These are phyloP conservation scores for Aporophyla lueneburgensis DNA, from an alignment of 2,888 invertebrate genomes.

Conservation along the genomic window DNA sequence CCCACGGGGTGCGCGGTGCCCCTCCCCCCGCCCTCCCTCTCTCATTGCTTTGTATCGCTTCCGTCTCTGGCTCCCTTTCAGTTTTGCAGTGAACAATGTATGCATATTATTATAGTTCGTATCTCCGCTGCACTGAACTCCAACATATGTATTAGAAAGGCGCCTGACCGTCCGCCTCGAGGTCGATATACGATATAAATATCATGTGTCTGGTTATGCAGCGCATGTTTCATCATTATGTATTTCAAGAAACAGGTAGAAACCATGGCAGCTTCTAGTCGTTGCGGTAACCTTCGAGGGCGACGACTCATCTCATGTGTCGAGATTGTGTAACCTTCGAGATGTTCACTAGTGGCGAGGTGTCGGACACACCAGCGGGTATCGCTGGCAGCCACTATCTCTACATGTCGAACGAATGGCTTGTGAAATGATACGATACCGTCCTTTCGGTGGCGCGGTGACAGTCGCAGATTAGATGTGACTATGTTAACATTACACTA, in stretches of 20 bases:
- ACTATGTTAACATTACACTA: slow-evolving; percentile 7
- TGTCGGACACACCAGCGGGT: neutral
- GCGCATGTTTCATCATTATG: slow-evolving; percentile 37
- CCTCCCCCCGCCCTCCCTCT: neutral
- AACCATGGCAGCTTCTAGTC: neutral
- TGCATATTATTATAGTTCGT: slow-evolving; percentile 22
- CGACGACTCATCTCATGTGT: slow-evolving; percentile 1
- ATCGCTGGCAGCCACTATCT: too few relatives aligned
- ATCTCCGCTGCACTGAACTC: slow-evolving; percentile 29
- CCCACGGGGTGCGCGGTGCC: slow-evolving; percentile 26
- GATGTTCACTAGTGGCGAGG: slow-evolving; percentile 26
- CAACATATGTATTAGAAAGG: slow-evolving; percentile 57
- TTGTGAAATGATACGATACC: neutral
- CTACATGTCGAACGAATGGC: neutral
- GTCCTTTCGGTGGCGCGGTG: neutral
- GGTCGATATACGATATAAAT: slow-evolving; percentile 28
- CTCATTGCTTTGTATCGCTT: slow-evolving; percentile 6
- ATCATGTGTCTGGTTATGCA: slow-evolving; percentile 12
- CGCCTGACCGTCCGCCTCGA: slow-evolving; percentile 12
- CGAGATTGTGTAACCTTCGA: slow-evolving; percentile 38
- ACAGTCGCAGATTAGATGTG: slow-evolving; percentile 4
- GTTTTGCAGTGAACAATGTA: slow-evolving; percentile 18
- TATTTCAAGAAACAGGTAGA: slow-evolving; percentile 24
- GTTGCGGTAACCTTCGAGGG: slow-evolving; percentile 16
- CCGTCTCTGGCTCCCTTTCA: slow-evolving; percentile 26